Evolutionary conservation across 1,140 invertebrate genomes (phyloP), one percentile per base, ranked within the genome.

Genomic region (Lepidurus apus): DNA sequence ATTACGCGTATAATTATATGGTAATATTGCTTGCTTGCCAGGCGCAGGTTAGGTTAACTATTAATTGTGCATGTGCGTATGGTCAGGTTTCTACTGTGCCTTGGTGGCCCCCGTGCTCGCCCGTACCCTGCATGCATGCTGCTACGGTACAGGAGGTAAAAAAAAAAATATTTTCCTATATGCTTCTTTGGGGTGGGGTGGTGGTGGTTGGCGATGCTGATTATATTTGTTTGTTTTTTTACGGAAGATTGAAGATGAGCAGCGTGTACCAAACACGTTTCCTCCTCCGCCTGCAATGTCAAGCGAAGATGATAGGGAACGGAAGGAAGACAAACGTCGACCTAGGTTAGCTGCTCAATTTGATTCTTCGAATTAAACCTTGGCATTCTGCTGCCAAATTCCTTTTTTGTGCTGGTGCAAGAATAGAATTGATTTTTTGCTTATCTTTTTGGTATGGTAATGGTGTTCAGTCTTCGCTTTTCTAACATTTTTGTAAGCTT

Each of bases 241-340:
- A 17, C 53, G 53, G 53, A 65, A 65, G 53, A 65, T 65, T 65
- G 53, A 65, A 17, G 53, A 65, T 65, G 53, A n/a, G 53, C 53
- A 13, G 17, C 13, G 17, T 65, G 53, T n/a, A 17, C 17, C 9
- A 7, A 65, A 17, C 53, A 21, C 53, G 6, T 65, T 65, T 65
- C 53, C 53, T 13, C 21, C 13, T 13, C 53, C 53, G 53, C 53
- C 53, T 17, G 13, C 2, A 7, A 7, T 21, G 6, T 21, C 53
- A 13, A 65, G 13, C 6, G 21, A n/a, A 7, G 53, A 65, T 1
- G n/a, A 65, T 7, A 4, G 13, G 21, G 53, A 65, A 17, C 53
- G 53, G 8, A 65, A 17, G 21, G 53, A 65, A n/a, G 53, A 65
- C 53, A 65, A 65, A 17, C 53, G 53, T 65, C 53, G 53, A 13